These are phyloP conservation scores for Sebastes baramenuke DNA, from an alignment of 2,797 vertebrate species.

Conservation along the genomic window DNA sequence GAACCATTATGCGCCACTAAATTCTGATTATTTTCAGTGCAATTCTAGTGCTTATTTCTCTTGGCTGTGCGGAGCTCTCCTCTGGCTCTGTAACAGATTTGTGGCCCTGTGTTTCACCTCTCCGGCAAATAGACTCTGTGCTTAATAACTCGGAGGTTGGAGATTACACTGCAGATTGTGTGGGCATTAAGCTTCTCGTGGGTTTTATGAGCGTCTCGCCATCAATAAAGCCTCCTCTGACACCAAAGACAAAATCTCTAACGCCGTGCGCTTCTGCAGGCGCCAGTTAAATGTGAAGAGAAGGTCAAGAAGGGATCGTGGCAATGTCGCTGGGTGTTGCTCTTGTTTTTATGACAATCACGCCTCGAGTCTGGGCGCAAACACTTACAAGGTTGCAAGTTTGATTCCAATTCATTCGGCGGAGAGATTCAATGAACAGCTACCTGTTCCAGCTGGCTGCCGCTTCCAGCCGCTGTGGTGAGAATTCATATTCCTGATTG, in stretches of 20 bases:
- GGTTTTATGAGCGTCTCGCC: conserved; percentile 55
- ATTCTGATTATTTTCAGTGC: conserved; percentile 73
- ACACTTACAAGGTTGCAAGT: conserved; percentile 19
- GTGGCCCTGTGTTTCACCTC: conserved; percentile 64
- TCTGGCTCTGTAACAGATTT: conserved; percentile 59
- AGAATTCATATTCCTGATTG: conserved; percentile 56
- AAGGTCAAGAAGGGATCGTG: conserved; percentile 53
- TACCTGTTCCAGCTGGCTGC: conserved; percentile 51
- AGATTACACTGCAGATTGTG: conserved; percentile 63
- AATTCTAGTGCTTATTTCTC: conserved; percentile 69
- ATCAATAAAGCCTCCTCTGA: conserved; percentile 50
- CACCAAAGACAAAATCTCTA: conserved; percentile 48
- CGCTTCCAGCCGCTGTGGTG: conserved; percentile 15
- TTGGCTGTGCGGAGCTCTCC: conserved; percentile 54
- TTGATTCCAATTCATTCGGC: conserved; percentile 6
- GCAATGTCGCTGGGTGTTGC: conserved; percentile 36
- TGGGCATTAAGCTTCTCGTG: conserved; percentile 45
- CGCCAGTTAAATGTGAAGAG: conserved; percentile 38
- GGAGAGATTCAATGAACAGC: conserved; percentile 10
- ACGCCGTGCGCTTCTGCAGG: conserved; percentile 25
- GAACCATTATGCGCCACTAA: conserved; percentile 69
- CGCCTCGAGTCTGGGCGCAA: conserved; percentile 17
- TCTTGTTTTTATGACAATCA: conserved; percentile 44
- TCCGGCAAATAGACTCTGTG: conserved; percentile 39
- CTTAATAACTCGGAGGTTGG: conserved; percentile 62